Evolutionary conservation across 2,797 vertebrate genomes (phyloP).

Genomic region (Clangula hyemalis): DNA sequence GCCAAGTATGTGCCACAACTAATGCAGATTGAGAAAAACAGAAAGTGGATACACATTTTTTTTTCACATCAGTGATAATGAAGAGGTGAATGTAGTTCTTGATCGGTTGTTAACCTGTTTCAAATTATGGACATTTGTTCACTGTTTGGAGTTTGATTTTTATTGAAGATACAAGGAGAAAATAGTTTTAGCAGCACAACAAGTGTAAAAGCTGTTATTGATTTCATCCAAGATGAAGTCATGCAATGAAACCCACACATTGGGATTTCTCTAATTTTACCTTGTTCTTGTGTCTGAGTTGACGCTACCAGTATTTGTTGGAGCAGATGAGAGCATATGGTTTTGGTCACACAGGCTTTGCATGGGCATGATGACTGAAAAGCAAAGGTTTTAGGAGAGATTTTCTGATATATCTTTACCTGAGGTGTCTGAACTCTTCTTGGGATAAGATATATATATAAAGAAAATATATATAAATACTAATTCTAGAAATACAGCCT

Average conservation of each 20-base stretch:
- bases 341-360: not conserved
- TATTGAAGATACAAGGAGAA: not conserved
- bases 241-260: not conserved
- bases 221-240: not conserved
- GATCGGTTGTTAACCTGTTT: not conserved
- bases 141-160: constrained; percentile 27
- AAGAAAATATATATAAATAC: not conserved
- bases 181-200: not conserved
- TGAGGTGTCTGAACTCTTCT: not conserved
- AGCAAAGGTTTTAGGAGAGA: not conserved
- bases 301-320: not conserved
- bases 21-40: not conserved
- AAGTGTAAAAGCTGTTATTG: constrained; percentile 6
- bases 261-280: not conserved
- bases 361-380: not conserved
- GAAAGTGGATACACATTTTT: not conserved
- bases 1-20: accelerated
- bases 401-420: not conserved
- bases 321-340: not conserved
- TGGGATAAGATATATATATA: not conserved
- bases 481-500: not conserved
- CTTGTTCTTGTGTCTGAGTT: not conserved
- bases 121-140: not conserved
- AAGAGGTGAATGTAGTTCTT: not conserved
- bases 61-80: not conserved